A percentile compares a stretch with the other conserved stretches of the same genome.
These are phyloP conservation scores for Microcebus ravelobensis DNA, from an alignment of 2,113 vertebrate species.

Conservation along the genomic window DNA sequence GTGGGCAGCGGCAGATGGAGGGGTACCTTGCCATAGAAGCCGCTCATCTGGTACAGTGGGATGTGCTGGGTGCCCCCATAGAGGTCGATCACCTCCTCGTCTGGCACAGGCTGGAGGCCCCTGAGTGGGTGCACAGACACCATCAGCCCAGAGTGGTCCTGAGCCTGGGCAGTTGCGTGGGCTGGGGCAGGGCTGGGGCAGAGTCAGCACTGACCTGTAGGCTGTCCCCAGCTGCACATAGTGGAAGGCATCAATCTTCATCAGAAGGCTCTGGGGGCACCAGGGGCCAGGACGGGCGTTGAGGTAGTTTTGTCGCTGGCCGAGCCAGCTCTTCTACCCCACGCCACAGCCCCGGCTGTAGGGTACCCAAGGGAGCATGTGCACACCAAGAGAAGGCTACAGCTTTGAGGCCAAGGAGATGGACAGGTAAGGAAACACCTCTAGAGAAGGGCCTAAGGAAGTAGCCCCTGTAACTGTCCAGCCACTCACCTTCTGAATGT, in stretches of 20 bases:
- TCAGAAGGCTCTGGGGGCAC: conserved; percentile 87
- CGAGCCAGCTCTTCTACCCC: neutral
- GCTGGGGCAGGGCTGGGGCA: neutral
- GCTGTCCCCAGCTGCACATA: conserved; percentile 89
- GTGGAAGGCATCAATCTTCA: conserved; percentile 92
- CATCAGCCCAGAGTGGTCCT: neutral
- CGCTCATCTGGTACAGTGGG: conserved; percentile 90
- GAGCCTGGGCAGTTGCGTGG: neutral
- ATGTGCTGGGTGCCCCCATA: conserved; percentile 90
- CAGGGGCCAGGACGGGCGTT: neutral
- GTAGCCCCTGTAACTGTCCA: neutral
- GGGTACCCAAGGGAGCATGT: neutral
- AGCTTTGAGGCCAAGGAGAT: neutral
- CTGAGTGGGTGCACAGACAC: conserved; percentile 65
- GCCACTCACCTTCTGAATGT: conserved; percentile 87
- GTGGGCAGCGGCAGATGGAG: neutral
- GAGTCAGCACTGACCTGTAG: conserved; percentile 84
- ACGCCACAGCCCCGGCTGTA: neutral
- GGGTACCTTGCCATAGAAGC: conserved; percentile 90
- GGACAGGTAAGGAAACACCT: neutral
- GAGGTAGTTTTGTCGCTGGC: neutral
- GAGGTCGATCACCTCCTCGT: conserved; percentile 87
- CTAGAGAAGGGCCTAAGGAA: neutral
- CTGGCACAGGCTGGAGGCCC: conserved; percentile 88
- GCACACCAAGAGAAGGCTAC: neutral